Base-by-base conservation (phyloP, 2,888 invertebrate genomes). In the Nomada fabriciana region DNA sequence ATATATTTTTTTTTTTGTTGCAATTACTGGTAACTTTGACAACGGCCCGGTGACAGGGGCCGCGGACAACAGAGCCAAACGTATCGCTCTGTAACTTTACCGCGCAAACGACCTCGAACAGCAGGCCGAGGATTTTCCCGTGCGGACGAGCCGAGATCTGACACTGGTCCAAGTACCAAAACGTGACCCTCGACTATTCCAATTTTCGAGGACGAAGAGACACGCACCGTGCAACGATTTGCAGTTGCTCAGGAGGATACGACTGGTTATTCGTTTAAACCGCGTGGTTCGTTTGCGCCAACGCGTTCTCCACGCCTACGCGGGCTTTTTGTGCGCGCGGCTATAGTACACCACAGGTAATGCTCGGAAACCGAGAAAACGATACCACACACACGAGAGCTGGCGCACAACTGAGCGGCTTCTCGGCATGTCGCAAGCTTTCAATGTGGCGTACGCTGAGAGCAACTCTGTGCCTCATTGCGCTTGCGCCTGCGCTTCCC, bases 391-490 rank as follows among this genome's bases (percentile, higher is more conserved):
- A 82, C 87, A 90, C 90, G 89, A 91, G 89, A 91, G 93, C 91
- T 92, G 91, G 91, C 93, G 93, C 93, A 92, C 93, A 90, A 94
- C 94, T 94, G 94, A 92, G 87, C 91, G 85, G 85, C 91, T 88
- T 85, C 84, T 88, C 89, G 85, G 89, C 92, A 93, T 93, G 94
- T 92, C 93, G 93, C 92, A 94, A 94, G 93, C 91, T 94, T 94
- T 94, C 91, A 94, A 93, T 93, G 91, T 90, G 89, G 89, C 90
- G 89, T 90, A 90, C 92, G 90, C 87, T 89, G 82, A 89, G 88
- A 90, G 88, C 84, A 76, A 71, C 84, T 83, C 77, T 76, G 73
- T 76, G 81, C 60, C 81, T 76, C 78, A 89, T 72, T 81, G 90
- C 89, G 91, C 91, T 86, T 90, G 92, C 93, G 91, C 91, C 42